phyloP scores from a whole-genome alignment of 1,140 invertebrate genomes.

The Conopomorpha cramerella region DNA sequence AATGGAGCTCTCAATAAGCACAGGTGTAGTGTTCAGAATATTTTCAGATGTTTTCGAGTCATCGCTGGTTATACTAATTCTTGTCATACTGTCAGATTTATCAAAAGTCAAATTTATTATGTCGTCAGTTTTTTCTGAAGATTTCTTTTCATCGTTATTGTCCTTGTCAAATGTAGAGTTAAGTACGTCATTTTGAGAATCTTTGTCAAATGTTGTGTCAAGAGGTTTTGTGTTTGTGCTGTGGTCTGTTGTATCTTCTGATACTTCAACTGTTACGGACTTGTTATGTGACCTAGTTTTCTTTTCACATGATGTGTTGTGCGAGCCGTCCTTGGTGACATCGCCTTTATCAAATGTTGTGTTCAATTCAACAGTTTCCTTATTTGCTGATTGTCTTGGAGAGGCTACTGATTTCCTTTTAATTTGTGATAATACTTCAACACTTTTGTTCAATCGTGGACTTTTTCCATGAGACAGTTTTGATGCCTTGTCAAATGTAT shows the following conservation, averaged over 20 bases:
- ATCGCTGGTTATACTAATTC: constrained; percentile 33
- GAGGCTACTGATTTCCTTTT: no score
- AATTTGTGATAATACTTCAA: no score
- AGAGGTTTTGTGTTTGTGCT: constrained; percentile 1
- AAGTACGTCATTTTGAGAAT: constrained; percentile 2
- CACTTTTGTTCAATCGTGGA: neutral
- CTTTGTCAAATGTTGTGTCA: constrained; percentile 8
- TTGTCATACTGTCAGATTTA: constrained; percentile 19
- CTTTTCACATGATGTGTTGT: no score
- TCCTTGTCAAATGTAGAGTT: constrained; percentile 12
- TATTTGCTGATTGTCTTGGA: neutral
- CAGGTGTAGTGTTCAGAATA: constrained; percentile 25
- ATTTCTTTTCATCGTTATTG: constrained; percentile 2
- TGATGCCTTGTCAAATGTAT: neutral
- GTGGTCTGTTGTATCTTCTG: constrained; percentile 1
- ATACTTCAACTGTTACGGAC: constrained; percentile 6
- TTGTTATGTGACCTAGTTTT: no score
- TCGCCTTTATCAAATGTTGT: neutral
- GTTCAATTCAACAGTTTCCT: constrained; percentile 1
- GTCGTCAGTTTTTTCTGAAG: constrained; percentile 9
- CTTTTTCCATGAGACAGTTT: neutral
- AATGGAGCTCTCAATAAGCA: constrained; percentile 39
- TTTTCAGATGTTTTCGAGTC: constrained; percentile 29
- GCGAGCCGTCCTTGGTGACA: neutral
- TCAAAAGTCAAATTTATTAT: constrained; percentile 14